Evolutionary conservation across 2,797 vertebrate species (phyloP).

Genomic region (Sus cebifrons): DNA sequence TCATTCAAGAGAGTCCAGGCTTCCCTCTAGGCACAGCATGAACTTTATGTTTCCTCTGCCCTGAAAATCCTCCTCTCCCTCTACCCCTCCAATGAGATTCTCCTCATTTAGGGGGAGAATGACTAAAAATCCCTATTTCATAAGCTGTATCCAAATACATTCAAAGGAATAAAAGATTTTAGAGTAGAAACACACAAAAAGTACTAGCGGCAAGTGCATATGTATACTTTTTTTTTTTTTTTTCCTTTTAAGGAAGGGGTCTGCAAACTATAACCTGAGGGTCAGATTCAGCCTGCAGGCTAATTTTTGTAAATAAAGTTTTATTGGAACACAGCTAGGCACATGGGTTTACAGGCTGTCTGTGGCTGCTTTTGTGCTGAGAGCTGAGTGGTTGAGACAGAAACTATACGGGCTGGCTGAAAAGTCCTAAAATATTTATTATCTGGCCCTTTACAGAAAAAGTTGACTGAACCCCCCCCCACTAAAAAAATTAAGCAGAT

Average conservation of each 20-base stretch:
- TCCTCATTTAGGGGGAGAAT: not conserved
- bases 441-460: not conserved
- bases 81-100: not conserved
- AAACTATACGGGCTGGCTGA: fast-evolving
- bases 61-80: not conserved
- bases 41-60: not conserved
- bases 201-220: not conserved
- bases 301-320: constrained; percentile 14
- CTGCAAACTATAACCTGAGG: not conserved
- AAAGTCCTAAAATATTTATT: not conserved
- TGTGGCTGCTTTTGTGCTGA: not conserved
- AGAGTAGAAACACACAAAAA: constrained; percentile 11
- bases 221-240: not conserved
- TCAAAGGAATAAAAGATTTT: not conserved
- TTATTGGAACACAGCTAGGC: not conserved
- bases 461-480: not conserved
- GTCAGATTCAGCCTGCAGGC: not conserved
- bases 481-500: not conserved
- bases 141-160: not conserved
- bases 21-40: not conserved
- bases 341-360: not conserved
- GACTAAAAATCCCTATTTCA: not conserved
- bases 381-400: too few species aligned
- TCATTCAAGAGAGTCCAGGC: too few species aligned
- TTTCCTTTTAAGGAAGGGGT: not conserved